Evolutionary conservation across 2,888 invertebrate species (phyloP).

Genomic region (Eristalinus sepulchralis): DNA sequence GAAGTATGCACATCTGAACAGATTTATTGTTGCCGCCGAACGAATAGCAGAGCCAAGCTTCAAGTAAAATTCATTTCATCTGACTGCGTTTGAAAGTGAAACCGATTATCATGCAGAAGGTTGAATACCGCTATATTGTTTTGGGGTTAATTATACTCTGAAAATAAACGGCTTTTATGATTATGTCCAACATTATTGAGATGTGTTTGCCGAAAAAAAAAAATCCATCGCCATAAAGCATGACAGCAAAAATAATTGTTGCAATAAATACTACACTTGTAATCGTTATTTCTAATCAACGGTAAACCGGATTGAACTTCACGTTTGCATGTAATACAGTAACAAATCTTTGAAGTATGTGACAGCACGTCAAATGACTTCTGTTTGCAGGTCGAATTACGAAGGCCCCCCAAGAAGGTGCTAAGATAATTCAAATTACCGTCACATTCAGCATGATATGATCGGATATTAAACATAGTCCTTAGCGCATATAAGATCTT

Average conservation of each 20-base stretch:
- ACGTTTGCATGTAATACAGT: background rate
- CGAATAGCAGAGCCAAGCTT: background rate
- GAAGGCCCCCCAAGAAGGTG: background rate
- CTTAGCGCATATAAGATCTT: background rate
- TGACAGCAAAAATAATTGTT: background rate
- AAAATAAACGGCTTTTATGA: constrained; percentile 19
- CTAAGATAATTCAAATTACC: background rate
- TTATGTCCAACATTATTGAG: constrained; percentile 13
- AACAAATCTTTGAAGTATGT: background rate
- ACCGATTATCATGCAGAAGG: constrained; percentile 43
- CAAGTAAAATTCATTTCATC: background rate
- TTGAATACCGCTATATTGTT: constrained; percentile 13
- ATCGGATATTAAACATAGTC: background rate
- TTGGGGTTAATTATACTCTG: constrained; percentile 41
- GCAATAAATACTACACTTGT: background rate
- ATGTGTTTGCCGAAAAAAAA: background rate
- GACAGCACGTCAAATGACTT: background rate
- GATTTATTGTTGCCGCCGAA: constrained; percentile 51
- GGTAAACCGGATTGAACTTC: background rate
- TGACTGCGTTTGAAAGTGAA: constrained; percentile 19
- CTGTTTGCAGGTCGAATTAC: background rate
- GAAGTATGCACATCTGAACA: background rate
- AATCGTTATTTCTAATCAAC: background rate
- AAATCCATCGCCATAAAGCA: background rate
- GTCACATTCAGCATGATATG: background rate